A percentile compares a stretch with the other conserved stretches of the same genome.
These are phyloP conservation scores for Mobula hypostoma DNA, from an alignment of 2,113 vertebrate genomes.

Conservation along the genomic window DNA sequence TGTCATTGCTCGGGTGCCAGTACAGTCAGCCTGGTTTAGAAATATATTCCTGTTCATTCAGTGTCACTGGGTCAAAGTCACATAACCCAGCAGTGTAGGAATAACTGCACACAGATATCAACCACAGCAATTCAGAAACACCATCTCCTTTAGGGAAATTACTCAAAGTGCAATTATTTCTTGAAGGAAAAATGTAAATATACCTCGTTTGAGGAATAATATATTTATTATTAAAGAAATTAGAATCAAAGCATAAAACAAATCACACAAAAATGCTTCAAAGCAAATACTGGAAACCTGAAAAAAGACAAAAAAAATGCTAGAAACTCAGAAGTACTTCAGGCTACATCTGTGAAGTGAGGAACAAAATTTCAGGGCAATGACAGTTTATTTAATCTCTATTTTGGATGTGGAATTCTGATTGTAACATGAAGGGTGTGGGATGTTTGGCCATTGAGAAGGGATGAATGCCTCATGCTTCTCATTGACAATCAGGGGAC, in stretches of 20 bases:
- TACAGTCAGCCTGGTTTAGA: neutral
- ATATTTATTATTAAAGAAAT: neutral
- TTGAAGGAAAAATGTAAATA: neutral
- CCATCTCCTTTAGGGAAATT: neutral
- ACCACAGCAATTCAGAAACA: too few species aligned
- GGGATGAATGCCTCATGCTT: neutral
- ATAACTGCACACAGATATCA: too few species aligned
- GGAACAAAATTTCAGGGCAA: too few species aligned
- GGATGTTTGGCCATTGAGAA: neutral
- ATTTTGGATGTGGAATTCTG: neutral
- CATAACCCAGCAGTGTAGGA: too few species aligned
- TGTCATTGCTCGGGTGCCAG: neutral
- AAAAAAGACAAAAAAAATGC: too few species aligned
- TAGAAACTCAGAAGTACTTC: too few species aligned
- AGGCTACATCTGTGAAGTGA: too few species aligned
- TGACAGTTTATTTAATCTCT: too few species aligned
- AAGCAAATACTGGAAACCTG: too few species aligned
- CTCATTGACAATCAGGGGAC: neutral
- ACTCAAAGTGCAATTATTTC: neutral
- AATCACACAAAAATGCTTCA: neutral
- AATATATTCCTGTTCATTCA: too few species aligned
- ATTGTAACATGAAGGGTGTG: neutral
- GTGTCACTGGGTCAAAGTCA: too few species aligned
- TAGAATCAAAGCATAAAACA: neutral
- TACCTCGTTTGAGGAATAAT: neutral